Percentiles rank a stretch among this genome's conserved stretches.
phyloP scores from a whole-genome alignment of 2,888 invertebrate genomes.

The Geotrupes spiniger region DNA sequence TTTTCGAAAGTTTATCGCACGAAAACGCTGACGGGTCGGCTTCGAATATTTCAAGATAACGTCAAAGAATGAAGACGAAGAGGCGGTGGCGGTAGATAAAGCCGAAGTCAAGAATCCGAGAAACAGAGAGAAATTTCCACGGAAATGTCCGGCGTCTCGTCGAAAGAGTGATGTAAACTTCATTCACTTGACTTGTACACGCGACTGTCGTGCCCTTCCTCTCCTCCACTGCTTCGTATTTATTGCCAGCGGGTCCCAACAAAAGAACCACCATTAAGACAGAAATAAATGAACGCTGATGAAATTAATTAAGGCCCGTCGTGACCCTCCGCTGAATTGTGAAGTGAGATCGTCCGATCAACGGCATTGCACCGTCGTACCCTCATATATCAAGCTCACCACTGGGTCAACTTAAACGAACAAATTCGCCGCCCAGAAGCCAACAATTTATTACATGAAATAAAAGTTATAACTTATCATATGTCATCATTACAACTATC shows the following conservation, averaged over 20 bases:
- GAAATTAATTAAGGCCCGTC: constrained; percentile 24
- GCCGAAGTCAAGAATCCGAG: constrained; percentile 26
- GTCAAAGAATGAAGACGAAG: neutral
- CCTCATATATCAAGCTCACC: constrained; percentile 24
- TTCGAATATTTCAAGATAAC: neutral
- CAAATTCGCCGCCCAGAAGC: neutral
- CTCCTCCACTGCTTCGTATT: constrained; percentile 18
- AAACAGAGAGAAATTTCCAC: constrained; percentile 24
- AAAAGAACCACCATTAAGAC: constrained; percentile 21
- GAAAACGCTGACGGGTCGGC: too few species aligned
- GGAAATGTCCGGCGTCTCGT: constrained; percentile 17
- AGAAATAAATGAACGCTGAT: constrained; percentile 26
- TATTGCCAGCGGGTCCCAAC: constrained; percentile 15
- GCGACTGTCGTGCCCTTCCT: constrained; percentile 1
- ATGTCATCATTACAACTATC: neutral
- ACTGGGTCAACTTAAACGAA: constrained; percentile 22
- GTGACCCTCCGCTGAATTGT: constrained; percentile 22
- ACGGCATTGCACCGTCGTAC: constrained; percentile 19
- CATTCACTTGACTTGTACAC: constrained; percentile 10
- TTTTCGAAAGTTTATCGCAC: neutral
- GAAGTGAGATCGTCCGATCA: constrained; percentile 22
- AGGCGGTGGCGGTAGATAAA: neutral
- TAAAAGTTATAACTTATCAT: too few species aligned
- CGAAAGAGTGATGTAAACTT: constrained; percentile 22
- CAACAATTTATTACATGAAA: too few species aligned